Evolutionary conservation across 2,888 invertebrate species (phyloP).

Genomic region (Laspeyria flexula): DNA sequence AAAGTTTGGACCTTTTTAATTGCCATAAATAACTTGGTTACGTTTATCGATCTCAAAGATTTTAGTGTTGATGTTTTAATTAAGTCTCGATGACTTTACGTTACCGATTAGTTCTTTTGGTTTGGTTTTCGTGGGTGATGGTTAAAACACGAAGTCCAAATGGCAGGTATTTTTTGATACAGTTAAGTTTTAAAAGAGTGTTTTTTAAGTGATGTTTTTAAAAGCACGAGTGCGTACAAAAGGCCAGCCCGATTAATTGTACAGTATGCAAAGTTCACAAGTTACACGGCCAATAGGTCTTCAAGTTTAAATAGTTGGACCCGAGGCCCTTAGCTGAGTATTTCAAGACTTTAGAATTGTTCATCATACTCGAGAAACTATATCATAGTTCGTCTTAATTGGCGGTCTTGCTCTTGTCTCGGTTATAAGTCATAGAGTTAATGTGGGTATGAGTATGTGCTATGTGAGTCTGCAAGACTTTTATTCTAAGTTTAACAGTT

Average conservation of each 20-base stretch:
- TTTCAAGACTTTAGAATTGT: constrained; percentile 14
- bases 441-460: not conserved
- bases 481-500: no score
- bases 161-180: no score
- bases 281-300: constrained; percentile 36
- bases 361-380: constrained; percentile 13
- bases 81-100: constrained; percentile 23
- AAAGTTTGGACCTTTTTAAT: constrained; percentile 47
- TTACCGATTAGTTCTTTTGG: constrained; percentile 3
- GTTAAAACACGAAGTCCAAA: no score
- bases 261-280: constrained; percentile 23
- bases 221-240: constrained; percentile 4
- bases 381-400: constrained; percentile 9
- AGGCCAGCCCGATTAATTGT: not conserved
- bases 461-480: no score
- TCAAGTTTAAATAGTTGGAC: constrained; percentile 34
- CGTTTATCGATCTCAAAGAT: constrained; percentile 45
- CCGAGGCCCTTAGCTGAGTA: constrained; percentile 12
- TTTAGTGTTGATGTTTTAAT: constrained; percentile 58
- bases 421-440: not conserved
- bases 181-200: no score
- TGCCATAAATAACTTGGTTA: constrained; percentile 48
- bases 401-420: not conserved
- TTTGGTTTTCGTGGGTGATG: not conserved
- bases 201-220: not conserved